phyloP scores from a whole-genome alignment of 2,113 vertebrate species.

The Chaenogobius annularis region DNA sequence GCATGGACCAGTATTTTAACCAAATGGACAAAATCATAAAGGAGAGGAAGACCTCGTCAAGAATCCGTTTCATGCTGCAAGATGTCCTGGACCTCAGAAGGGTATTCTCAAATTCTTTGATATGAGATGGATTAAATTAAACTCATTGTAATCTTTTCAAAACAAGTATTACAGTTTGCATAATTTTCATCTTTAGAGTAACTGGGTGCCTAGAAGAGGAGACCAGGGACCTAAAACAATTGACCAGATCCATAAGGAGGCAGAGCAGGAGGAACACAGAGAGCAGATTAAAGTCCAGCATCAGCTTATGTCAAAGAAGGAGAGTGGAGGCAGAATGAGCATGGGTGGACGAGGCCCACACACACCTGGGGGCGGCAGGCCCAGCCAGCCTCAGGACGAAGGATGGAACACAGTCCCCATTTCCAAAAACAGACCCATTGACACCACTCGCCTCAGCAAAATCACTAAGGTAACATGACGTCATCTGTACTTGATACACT shows the following conservation, averaged over 20 bases:
- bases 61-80: constrained; percentile 97
- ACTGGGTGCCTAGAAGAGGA: constrained; percentile 93
- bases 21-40: constrained; percentile 99
- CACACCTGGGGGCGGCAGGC: constrained; percentile 60
- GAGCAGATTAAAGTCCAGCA: constrained; percentile 94
- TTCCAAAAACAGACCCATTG: constrained; percentile 89
- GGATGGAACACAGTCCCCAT: constrained; percentile 98
- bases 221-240: constrained; percentile 97
- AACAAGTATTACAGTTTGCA: background rate
- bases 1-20: constrained; percentile 98
- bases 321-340: constrained; percentile 75
- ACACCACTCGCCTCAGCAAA: constrained; percentile 89
- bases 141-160: background rate
- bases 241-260: constrained; percentile 97
- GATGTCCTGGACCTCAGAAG: constrained; percentile 91
- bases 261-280: constrained; percentile 91
- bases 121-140: background rate
- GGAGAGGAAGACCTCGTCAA: constrained; percentile 93
- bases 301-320: constrained; percentile 88
- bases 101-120: constrained; percentile 63
- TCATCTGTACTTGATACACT: background rate
- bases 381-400: constrained; percentile 84
- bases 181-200: constrained; percentile 75
- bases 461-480: constrained; percentile 87
- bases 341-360: constrained; percentile 70